Evolutionary conservation across 2,888 invertebrate genomes (phyloP).

Genomic region (Cheilosia vulpina): DNA sequence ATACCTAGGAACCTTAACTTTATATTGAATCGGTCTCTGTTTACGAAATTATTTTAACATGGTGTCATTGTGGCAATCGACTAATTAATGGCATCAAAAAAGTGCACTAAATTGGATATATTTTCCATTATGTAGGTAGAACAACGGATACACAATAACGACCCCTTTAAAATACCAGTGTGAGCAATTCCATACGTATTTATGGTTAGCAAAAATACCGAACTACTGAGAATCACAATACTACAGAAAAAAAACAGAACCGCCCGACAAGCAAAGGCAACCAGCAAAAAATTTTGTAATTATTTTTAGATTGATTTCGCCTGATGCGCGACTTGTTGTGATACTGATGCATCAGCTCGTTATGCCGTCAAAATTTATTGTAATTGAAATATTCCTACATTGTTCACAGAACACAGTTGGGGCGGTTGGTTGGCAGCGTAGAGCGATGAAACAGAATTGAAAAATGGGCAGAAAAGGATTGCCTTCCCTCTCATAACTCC

Average conservation of each 20-base stretch:
- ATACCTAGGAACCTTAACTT: no score
- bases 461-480: conserved; percentile 44
- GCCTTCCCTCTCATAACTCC: neutral
- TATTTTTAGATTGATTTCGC: conserved; percentile 68
- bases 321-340: conserved; percentile 30
- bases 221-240: no score
- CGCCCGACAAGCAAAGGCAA: neutral
- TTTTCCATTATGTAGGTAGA: neutral
- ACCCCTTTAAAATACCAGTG: conserved; percentile 7
- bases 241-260: conserved; percentile 6
- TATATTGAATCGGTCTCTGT: no score
- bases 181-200: conserved; percentile 9
- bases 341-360: conserved; percentile 68
- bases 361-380: conserved; percentile 61
- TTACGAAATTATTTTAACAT: neutral
- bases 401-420: neutral
- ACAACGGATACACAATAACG: neutral
- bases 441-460: conserved; percentile 53
- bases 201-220: no score
- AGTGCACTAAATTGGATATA: neutral
- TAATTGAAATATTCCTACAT: conserved; percentile 57
- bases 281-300: conserved; percentile 54
- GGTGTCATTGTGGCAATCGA: neutral
- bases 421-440: conserved; percentile 2
- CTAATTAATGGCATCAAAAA: neutral